Conservation (phyloP, 2,888 invertebrate species). For the Drosophila vallismaia region DNA sequence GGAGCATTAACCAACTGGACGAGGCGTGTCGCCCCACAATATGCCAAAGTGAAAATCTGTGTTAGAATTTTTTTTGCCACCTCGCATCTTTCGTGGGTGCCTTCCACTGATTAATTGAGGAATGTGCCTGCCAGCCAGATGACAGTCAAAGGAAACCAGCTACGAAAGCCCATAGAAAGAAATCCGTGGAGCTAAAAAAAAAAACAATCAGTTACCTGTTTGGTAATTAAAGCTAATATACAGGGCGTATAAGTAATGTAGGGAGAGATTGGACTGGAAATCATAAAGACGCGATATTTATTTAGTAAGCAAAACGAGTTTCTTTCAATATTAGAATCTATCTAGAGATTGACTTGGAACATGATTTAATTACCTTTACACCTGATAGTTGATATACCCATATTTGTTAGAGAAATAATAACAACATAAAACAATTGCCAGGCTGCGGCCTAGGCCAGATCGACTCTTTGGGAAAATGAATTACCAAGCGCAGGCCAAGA, state of each 20-base stretch:
- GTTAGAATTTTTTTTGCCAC: constrained; percentile 55
- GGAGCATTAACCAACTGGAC: constrained; percentile 10
- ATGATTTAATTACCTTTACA: not conserved
- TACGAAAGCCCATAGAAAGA: constrained; percentile 13
- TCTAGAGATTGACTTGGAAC: not conserved
- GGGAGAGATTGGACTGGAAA: no score
- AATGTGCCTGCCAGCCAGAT: constrained; percentile 45
- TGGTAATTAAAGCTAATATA: constrained; percentile 59
- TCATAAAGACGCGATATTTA: no score
- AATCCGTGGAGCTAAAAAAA: constrained; percentile 11
- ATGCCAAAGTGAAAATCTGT: constrained; percentile 81
- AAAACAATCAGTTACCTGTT: constrained; percentile 17
- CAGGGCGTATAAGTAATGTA: constrained; percentile 54
- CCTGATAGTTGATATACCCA: not conserved
- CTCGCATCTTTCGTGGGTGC: constrained; percentile 16
- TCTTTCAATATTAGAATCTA: no score
- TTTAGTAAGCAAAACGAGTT: not conserved
- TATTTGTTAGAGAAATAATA: constrained; percentile 3
- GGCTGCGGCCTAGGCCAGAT: constrained; percentile 12
- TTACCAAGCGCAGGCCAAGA: constrained; percentile 34
- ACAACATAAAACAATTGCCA: constrained; percentile 38
- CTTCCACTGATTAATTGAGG: constrained; percentile 74
- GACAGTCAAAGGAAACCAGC: constrained; percentile 20
- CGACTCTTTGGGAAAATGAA: constrained; percentile 34
- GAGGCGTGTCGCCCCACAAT: constrained; percentile 74